These are phyloP conservation scores for Uropetala carovei DNA, from an alignment of 2,888 invertebrate species.

Conservation along the genomic window DNA sequence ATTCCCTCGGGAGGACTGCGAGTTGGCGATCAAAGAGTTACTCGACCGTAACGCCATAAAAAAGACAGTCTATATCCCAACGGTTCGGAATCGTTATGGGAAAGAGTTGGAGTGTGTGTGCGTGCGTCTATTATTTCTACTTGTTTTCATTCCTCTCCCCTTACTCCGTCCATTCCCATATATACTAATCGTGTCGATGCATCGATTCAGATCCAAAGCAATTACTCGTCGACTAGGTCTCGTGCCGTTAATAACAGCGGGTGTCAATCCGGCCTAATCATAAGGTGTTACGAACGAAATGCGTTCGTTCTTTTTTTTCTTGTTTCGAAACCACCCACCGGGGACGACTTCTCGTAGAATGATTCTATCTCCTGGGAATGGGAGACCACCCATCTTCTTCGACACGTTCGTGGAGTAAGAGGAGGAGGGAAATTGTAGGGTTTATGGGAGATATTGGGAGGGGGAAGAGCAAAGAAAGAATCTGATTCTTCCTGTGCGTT, in stretches of 20 bases:
- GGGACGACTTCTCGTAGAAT: neutral
- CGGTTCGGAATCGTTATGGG: neutral
- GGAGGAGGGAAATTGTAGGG: neutral
- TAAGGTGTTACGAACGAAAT: conserved; percentile 5
- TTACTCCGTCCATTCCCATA: neutral
- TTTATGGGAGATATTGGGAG: neutral
- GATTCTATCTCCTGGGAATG: neutral
- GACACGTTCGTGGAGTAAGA: neutral
- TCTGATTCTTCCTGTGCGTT: too few relatives aligned
- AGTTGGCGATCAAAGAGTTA: neutral
- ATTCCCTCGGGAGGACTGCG: conserved; percentile 1
- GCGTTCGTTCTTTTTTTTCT: neutral
- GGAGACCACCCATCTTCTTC: neutral
- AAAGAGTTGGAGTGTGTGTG: neutral
- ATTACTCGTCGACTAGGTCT: neutral
- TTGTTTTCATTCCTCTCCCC: conserved; percentile 1
- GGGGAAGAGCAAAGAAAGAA: too few relatives aligned
- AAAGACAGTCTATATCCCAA: neutral
- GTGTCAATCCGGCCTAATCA: neutral
- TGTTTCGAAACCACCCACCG: neutral
- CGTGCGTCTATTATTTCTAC: neutral
- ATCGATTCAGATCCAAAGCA: neutral
- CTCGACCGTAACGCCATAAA: conserved; percentile 27
- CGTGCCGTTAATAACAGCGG: conserved; percentile 17
- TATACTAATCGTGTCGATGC: neutral